A percentile compares a stretch with the other conserved stretches of the same genome.
Evolutionary conservation across 2,888 invertebrate species (phyloP).

Genomic region (Apocheima hispidaria): DNA sequence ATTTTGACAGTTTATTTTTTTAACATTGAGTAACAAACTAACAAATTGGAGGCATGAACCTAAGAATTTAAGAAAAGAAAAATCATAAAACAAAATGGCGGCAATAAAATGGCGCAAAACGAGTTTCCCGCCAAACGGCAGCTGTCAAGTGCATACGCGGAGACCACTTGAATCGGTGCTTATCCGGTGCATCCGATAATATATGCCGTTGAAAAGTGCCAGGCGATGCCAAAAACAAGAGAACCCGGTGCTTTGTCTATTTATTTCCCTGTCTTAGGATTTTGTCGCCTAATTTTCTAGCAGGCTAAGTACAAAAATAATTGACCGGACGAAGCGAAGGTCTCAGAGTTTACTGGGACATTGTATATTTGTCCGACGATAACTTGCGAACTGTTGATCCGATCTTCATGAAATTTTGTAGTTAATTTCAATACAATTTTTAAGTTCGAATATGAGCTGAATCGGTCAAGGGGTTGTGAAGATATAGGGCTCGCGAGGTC

Average conservation of each 20-base stretch:
- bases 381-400: too few relatives aligned
- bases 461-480: too few relatives aligned
- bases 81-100: slow-evolving; percentile 46
- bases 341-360: too few relatives aligned
- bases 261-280: slow-evolving; percentile 16
- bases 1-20: too few relatives aligned
- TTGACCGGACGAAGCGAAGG: too few relatives aligned
- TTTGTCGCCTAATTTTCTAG: slow-evolving; percentile 23
- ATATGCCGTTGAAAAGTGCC: slow-evolving; percentile 39
- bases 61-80: slow-evolving; percentile 17
- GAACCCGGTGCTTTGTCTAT: slow-evolving; percentile 20
- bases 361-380: too few relatives aligned
- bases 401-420: too few relatives aligned
- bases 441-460: too few relatives aligned
- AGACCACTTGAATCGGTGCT: slow-evolving; percentile 44
- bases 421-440: too few relatives aligned
- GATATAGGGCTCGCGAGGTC: too few relatives aligned
- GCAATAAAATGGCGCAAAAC: slow-evolving; percentile 46
- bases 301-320: too few relatives aligned
- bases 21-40: background rate
- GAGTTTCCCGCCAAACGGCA: slow-evolving; percentile 46
- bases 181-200: slow-evolving; percentile 46
- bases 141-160: slow-evolving; percentile 47
- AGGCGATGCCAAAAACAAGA: slow-evolving; percentile 44
- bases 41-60: slow-evolving; percentile 5